Conservation (phyloP, 2,888 invertebrate species). For the Himalopsyche anomala region DNA sequence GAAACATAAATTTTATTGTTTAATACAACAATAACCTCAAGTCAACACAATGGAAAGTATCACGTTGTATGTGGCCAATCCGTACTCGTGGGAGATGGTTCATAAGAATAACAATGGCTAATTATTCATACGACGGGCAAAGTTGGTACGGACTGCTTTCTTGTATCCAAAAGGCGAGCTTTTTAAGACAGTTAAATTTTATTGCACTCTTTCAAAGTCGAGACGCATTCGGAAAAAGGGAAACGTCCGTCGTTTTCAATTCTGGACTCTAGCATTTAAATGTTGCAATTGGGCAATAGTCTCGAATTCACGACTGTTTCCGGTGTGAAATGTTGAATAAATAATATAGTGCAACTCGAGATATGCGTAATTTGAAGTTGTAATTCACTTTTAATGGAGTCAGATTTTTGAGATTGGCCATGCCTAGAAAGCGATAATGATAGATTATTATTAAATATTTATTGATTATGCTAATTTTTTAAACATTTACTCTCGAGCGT, state of each 20-base stretch:
- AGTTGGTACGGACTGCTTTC: conserved; percentile 15
- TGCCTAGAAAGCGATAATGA: conserved; percentile 40
- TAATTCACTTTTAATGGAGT: conserved; percentile 43
- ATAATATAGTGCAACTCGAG: background rate
- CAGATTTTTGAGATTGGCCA: background rate
- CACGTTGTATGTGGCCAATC: conserved; percentile 47
- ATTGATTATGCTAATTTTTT: conserved; percentile 18
- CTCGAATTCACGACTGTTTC: background rate
- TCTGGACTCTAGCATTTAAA: background rate
- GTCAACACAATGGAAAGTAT: conserved; percentile 55
- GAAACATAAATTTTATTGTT: conserved; percentile 52
- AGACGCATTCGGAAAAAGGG: background rate
- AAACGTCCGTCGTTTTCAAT: background rate
- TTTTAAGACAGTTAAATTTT: conserved; percentile 26
- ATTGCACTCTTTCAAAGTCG: conserved; percentile 1
- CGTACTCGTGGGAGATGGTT: conserved; percentile 48
- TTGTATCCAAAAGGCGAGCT: conserved; percentile 28
- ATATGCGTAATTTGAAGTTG: background rate
- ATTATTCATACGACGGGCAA: conserved; percentile 31
- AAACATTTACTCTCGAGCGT: background rate
- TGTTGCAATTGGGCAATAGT: background rate
- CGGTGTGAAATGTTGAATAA: conserved; percentile 12
- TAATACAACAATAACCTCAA: conserved; percentile 52
- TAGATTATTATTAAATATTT: conserved; percentile 38
- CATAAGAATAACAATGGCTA: conserved; percentile 37